Evolutionary conservation across 2,797 vertebrate genomes (phyloP), one percentile per base, ranked within the genome.

Genomic region (Thamnophis elegans): DNA sequence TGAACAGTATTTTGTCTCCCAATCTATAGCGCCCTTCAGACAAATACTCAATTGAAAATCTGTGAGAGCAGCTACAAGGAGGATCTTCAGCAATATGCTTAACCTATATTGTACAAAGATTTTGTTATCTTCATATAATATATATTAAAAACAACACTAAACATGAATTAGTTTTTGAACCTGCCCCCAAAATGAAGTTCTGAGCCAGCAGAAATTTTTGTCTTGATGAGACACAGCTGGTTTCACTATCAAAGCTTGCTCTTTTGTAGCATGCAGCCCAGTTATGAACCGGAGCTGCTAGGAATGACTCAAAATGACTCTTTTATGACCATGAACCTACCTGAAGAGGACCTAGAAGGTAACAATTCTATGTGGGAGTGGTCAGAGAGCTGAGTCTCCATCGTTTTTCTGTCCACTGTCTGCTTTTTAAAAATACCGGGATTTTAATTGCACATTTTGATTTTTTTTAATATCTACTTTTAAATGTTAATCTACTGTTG

Each of bases 1-100:
- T 99, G 93, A 99, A 99, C 89, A 99, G 98, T 95, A 99, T 99
- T 97, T 99, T 99, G 96, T 99, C 99, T 93, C 99, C 99, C 14
- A 99, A 97, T 53, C 99, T 97, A 92, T 99, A 99, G 90, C 99
- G 98, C 32, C 99, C 99, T 96, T 99, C 99, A 0, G 99, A 99
- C 96, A 99, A 98, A 90, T 99, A 99, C 96, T 99, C 99, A 28
- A 99, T 99, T 89, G 99, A 99, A 94, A 99, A 99, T 87, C 98
- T 98, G 96, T 99, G 99, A 42, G 99, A 98, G 95, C 99, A 99
- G 95, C 99, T 99, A 95, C 99, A 99, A 32, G 98, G 98, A 54
- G 98, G 99, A 88, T 99, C 99, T 87, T 99, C 98, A 82, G 98
- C 97, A 93, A 98, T 98, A 91, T 98, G 98, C n/a, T 98, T 98